Percentiles rank a stretch among this genome's conserved stretches.
phyloP scores from a whole-genome alignment of 2,888 invertebrate species.

The Trissolcus brochymenae region DNA sequence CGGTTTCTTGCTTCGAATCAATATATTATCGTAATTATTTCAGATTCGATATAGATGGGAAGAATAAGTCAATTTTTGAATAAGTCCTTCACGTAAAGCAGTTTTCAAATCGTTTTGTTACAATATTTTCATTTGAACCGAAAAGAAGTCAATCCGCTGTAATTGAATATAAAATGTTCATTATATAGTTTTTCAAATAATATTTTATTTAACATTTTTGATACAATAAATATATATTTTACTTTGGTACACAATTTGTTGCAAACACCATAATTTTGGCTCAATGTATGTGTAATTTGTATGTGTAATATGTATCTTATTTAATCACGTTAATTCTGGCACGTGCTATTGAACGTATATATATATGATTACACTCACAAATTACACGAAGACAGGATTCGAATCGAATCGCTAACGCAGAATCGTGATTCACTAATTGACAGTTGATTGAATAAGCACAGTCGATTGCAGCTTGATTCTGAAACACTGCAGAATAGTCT shows the following conservation, averaged over 20 bases:
- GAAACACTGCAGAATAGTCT: constrained; percentile 9
- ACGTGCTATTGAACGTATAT: constrained; percentile 26
- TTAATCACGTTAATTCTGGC: constrained; percentile 20
- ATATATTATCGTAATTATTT: constrained; percentile 16
- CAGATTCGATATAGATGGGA: not conserved
- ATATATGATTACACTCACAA: constrained; percentile 60
- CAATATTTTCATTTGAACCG: too few species aligned
- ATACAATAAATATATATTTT: too few species aligned
- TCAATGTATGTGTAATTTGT: too few species aligned
- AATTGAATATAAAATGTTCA: too few species aligned
- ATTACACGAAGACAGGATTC: constrained; percentile 53
- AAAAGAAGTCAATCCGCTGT: too few species aligned
- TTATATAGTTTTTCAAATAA: too few species aligned
- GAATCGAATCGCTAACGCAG: constrained; percentile 44
- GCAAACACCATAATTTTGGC: too few species aligned
- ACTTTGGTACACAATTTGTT: too few species aligned
- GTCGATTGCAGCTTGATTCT: constrained; percentile 27
- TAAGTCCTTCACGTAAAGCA: too few species aligned
- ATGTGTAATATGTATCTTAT: not conserved
- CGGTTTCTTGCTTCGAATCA: constrained; percentile 10
- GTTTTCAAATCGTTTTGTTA: too few species aligned
- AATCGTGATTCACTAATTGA: constrained; percentile 63
- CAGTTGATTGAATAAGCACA: constrained; percentile 60
- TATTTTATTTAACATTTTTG: too few species aligned
- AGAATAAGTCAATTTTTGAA: constrained; percentile 4